Conservation (phyloP, 2,797 vertebrate species). For the Picus viridis region DNA sequence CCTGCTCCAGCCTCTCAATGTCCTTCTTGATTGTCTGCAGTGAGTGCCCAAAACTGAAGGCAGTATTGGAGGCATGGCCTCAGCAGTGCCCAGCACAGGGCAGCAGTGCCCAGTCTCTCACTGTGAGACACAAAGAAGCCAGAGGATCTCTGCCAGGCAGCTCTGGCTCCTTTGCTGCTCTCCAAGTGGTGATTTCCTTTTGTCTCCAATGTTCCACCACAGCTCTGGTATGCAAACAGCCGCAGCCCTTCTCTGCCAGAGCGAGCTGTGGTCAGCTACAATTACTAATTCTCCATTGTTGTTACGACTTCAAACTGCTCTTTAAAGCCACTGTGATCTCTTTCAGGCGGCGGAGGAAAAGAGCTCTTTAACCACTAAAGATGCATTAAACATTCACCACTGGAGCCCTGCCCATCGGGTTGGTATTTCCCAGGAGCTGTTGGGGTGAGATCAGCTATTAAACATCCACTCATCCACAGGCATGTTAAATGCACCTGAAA, state of each 20-base stretch:
- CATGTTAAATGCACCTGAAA: conserved; percentile 51
- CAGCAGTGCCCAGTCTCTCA: not conserved
- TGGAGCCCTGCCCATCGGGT: conserved; percentile 67
- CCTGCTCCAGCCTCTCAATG: too few relatives aligned
- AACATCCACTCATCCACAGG: conserved; percentile 64
- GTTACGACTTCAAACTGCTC: conserved; percentile 40
- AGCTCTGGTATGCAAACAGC: not conserved
- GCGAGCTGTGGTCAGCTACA: conserved; percentile 9
- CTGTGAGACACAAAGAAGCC: not conserved
- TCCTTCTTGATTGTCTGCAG: too few relatives aligned
- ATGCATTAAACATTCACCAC: conserved; percentile 70
- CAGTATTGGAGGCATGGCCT: too few relatives aligned
- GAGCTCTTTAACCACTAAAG: conserved; percentile 55
- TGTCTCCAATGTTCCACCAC: not conserved
- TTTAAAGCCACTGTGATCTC: conserved; percentile 53
- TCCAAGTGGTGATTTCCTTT: not conserved
- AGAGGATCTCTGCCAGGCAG: not conserved
- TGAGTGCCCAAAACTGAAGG: too few relatives aligned
- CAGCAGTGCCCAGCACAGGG: too few relatives aligned
- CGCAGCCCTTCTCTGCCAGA: not conserved
- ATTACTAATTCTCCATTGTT: conserved; percentile 56
- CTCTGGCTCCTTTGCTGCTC: not conserved
- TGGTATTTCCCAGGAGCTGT: conserved; percentile 57
- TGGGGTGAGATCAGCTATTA: conserved; percentile 58
- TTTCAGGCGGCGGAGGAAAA: conserved; percentile 47